Evolutionary conservation across 2,888 invertebrate species (phyloP), one percentile per base, ranked within the genome.

Genomic region (Caenorhabditis drosophilae): DNA sequence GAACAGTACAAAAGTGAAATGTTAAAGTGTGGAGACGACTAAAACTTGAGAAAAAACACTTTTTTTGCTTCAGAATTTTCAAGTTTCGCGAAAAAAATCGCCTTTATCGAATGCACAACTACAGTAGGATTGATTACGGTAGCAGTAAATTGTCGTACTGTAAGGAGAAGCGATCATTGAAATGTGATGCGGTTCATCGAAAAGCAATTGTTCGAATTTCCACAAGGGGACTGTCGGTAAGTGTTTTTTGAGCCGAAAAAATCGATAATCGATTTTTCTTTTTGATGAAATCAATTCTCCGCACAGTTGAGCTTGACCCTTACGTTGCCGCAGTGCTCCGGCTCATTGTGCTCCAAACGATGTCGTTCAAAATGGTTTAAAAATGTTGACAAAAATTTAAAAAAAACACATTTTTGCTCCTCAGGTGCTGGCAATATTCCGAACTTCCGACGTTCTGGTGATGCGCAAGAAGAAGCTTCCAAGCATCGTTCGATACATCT

Each of bases 351-450:
- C 27, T 64, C 7, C 45, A 64, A 16, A 58, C 58, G n/a, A 58
- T 64, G 64, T 55, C 50, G 40, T 64, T 64, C 20, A n/a, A 57
- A 50, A 64, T 64, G 53, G 58, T 58, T 18, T 20, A 15, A 22
- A 6, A 20, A 23, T 20, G 6, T 20, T 41, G 41, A 20, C 7
- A n/a, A 38, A 38, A 38, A 38, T 11, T 9, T 38, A 6, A 9
- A n/a, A 16, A n/a, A 38, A 4, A 20, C 11, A 25, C 26, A 15
- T 15, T 26, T 4, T 18, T n/a, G 11, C 4, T 23, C 25, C 7
- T n/a, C 56, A 63, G 63, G 35, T 40, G n/a, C 25, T 64, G 27
- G 46, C 58, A 9, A 38, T 64, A 2, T 34, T 58, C 47, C 50
- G 58, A 2, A 46, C 58, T 2, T 12, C 64, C n/a, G 64, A 64